phyloP scores from a whole-genome alignment of 2,113 vertebrate genomes.

The Hepsetus odoe region DNA sequence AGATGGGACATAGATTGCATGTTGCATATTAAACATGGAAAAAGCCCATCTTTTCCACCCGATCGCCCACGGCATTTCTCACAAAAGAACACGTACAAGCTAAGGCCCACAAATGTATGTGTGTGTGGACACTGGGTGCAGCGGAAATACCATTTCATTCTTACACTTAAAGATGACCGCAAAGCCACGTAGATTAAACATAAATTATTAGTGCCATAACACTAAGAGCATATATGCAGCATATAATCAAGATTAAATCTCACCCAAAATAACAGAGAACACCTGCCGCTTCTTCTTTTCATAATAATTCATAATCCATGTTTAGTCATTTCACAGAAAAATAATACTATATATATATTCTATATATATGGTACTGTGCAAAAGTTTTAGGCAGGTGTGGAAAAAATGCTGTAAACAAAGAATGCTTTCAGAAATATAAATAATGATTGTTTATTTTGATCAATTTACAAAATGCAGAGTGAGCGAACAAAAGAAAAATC shows the following conservation, averaged over 20 bases:
- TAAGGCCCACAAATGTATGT: neutral
- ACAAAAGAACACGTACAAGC: slow-evolving; percentile 4
- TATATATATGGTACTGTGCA: too few relatives aligned
- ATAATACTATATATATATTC: neutral
- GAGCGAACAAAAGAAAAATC: too few relatives aligned
- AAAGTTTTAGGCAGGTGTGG: too few relatives aligned
- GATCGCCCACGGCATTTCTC: slow-evolving; percentile 32
- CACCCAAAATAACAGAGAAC: neutral
- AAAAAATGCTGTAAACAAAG: too few relatives aligned
- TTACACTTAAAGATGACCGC: neutral
- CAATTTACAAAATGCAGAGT: too few relatives aligned
- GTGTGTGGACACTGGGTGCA: neutral
- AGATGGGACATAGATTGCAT: slow-evolving; percentile 57
- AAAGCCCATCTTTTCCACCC: slow-evolving; percentile 34
- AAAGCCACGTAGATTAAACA: neutral
- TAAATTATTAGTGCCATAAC: neutral
- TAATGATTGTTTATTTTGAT: too few relatives aligned
- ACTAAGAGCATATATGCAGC: neutral
- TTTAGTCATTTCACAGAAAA: neutral
- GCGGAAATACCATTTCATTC: neutral
- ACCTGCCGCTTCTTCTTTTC: neutral
- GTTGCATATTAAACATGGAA: slow-evolving; percentile 52
- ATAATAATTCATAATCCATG: neutral
- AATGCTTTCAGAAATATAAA: too few relatives aligned
- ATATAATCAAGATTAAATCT: neutral